Conservation (phyloP, 2,888 invertebrate genomes). For the Amiota minor region DNA sequence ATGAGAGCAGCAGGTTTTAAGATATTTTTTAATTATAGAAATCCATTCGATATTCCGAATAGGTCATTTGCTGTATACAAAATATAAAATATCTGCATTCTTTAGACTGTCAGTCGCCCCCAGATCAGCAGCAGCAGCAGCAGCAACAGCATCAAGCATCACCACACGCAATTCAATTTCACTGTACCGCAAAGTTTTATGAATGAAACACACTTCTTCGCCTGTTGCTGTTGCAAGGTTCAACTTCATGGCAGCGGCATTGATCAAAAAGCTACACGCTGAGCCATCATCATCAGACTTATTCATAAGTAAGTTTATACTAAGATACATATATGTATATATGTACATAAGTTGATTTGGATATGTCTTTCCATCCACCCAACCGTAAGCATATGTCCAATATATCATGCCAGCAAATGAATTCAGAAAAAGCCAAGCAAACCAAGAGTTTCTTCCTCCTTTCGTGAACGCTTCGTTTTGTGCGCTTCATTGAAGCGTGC, state of each 20-base stretch:
- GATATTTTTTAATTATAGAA: no score
- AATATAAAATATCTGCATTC: not conserved
- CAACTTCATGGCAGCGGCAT: not conserved
- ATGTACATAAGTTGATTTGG: no score
- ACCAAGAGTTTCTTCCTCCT: no score
- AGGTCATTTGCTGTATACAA: no score
- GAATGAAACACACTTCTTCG: conserved; percentile 25
- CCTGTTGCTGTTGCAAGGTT: not conserved
- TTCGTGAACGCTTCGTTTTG: conserved; percentile 22
- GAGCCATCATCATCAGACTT: not conserved
- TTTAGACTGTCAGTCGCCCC: not conserved
- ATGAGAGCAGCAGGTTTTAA: no score
- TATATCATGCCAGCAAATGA: conserved; percentile 10
- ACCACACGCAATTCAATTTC: conserved; percentile 58
- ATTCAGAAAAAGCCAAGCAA: not conserved
- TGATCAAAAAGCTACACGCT: conserved; percentile 4
- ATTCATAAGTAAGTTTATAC: no score
- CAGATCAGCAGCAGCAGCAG: conserved; percentile 29
- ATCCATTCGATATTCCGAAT: no score
- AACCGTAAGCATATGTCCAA: not conserved
- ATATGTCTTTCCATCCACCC: no score
- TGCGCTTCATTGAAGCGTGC: conserved; percentile 62
- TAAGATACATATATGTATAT: no score
- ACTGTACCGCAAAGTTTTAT: conserved; percentile 48
- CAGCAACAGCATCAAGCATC: conserved; percentile 37